phyloP scores from a whole-genome alignment of 1,140 invertebrate species.

The Patella vulgata region DNA sequence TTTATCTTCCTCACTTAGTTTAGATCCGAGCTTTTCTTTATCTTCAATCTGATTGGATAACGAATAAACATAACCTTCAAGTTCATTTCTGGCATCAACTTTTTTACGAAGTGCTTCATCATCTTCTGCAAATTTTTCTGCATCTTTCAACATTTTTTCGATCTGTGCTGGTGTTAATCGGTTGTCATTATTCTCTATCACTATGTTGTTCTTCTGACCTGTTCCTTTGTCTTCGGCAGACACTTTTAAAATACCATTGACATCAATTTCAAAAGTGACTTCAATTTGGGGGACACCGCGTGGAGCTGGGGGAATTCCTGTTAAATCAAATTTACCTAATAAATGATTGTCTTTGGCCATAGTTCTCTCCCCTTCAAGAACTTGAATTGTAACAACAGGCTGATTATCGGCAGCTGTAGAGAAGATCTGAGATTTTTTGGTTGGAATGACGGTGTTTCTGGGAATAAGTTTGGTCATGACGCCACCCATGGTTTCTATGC shows the following conservation, averaged over 20 bases:
- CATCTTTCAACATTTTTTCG: slow-evolving; percentile 95
- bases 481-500: slow-evolving; percentile 99
- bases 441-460: slow-evolving; percentile 97
- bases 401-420: slow-evolving; percentile 99
- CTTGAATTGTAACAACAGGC: slow-evolving; percentile 91
- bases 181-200: slow-evolving; percentile 98
- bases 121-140: slow-evolving; percentile 80
- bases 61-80: slow-evolving; percentile 72
- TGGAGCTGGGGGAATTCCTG: slow-evolving; percentile 96
- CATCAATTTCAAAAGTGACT: slow-evolving; percentile 99
- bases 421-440: slow-evolving; percentile 99
- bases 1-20: slow-evolving; percentile 90
- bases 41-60: slow-evolving; percentile 96
- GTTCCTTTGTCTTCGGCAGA: slow-evolving; percentile 99
- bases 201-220: slow-evolving; percentile 97
- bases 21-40: slow-evolving; percentile 97
- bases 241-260: slow-evolving; percentile 92
- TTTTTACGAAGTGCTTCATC: slow-evolving; percentile 52
- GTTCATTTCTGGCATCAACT: too few relatives aligned
- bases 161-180: slow-evolving; percentile 96
- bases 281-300: slow-evolving; percentile 99
- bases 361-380: slow-evolving; percentile 96
- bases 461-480: slow-evolving; percentile 99
- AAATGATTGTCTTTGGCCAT: slow-evolving; percentile 99
- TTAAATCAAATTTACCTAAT: slow-evolving; percentile 97